Evolutionary conservation across 2,113 vertebrate species (phyloP), one percentile per base, ranked within the genome.

Genomic region (Bos taurus): DNA sequence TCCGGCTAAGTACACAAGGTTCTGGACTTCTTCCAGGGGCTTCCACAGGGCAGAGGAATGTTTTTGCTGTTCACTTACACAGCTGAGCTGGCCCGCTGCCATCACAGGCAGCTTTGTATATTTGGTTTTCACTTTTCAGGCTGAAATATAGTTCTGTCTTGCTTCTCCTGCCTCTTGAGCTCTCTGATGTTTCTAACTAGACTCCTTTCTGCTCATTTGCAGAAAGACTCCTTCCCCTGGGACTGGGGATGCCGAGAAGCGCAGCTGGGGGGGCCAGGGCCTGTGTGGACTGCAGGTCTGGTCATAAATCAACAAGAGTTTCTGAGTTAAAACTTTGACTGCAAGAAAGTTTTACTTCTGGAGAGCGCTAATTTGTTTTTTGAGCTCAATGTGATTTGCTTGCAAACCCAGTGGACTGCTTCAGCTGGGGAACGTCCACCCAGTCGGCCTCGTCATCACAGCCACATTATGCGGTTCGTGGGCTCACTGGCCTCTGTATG

Each of bases 91-190:
- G 97, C 86, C 84, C 12, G 36, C 48, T 97, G 98, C 97, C 96
- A 85, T 82, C 56, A 71, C 95, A 95, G 84, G 62, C 57, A 90
- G 90, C 81, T 67, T 83, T 48, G 87, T 94, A 97, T 98, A 97
- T 98, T 98, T 98, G 94, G 85, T 94, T 98, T 98, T 98, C 82
- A 88, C 93, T 98, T 97, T 95, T 95, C 77, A 43, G 57, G 54
- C 93, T 97, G 97, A 99, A 98, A 98, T 97, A 87, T 46, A 92
- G 97, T 80, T 90, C 71, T 94, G 26, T 97, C 96, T 98, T 97
- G 87, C 97, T 95, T 98, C 92, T 92, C 82, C 77, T 91, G 92
- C 83, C 48, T 86, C 85, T 90, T 84, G 87, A 93, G 50, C 86
- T 88, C 77, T 95, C 57, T 50, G 80, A 88, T 57, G 43, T 91